phyloP scores from a whole-genome alignment of 2,797 vertebrate species.

The Peromyscus nudipes region DNA sequence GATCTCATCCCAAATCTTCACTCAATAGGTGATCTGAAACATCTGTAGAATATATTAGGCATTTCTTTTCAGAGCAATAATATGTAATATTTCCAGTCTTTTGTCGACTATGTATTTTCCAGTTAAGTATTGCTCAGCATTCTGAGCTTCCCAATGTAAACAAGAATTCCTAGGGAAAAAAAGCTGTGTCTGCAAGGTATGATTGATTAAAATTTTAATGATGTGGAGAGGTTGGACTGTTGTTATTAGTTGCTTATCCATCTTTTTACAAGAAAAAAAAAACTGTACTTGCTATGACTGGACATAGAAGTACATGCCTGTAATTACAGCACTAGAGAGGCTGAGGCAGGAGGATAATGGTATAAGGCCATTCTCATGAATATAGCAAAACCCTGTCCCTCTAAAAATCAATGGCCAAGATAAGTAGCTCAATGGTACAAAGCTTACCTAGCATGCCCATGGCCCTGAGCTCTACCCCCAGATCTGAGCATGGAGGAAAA shows the following conservation, averaged over 20 bases:
- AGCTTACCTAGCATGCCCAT: background rate
- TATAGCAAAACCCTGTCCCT: background rate
- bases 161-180: background rate
- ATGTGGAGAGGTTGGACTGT: background rate
- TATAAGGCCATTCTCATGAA: background rate
- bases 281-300: background rate
- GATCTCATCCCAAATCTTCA: slow-evolving; percentile 78
- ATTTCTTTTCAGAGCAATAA: slow-evolving; percentile 76
- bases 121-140: background rate
- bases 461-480: background rate
- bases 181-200: background rate
- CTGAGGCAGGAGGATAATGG: background rate
- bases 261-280: slow-evolving; percentile 43
- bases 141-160: background rate
- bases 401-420: background rate
- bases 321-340: background rate
- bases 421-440: background rate
- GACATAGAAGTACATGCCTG: background rate
- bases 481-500: background rate
- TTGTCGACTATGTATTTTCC: slow-evolving; percentile 71
- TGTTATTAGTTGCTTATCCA: background rate
- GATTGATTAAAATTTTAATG: background rate
- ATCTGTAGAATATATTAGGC: background rate
- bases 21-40: background rate
- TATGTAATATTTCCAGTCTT: slow-evolving; percentile 80